Conservation (phyloP, 2,113 vertebrate species). For the Alaudala cheleensis region DNA sequence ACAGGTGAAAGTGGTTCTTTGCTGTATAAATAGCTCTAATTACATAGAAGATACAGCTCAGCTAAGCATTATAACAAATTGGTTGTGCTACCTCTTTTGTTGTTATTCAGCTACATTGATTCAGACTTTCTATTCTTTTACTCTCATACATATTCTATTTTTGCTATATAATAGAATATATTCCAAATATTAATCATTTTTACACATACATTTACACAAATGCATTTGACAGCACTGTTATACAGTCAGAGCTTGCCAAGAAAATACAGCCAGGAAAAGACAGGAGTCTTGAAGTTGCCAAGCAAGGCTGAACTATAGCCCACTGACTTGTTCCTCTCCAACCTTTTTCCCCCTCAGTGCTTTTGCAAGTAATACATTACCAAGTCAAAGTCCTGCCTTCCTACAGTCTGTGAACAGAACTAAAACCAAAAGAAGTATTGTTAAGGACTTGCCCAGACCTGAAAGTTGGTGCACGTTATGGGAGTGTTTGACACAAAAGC, state of each 20-base stretch:
- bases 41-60: neutral
- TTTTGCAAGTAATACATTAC: neutral
- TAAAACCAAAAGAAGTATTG: neutral
- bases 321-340: neutral
- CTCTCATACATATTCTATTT: neutral
- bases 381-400: neutral
- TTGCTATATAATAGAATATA: neutral
- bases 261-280: neutral
- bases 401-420: neutral
- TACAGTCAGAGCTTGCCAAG: neutral
- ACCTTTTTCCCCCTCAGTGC: neutral
- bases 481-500: neutral
- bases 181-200: neutral
- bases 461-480: neutral
- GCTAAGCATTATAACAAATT: neutral
- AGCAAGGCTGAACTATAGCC: neutral
- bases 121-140: neutral
- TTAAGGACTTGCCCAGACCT: constrained; percentile 22
- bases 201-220: neutral
- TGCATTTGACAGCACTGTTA: neutral
- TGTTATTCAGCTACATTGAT: neutral
- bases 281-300: neutral
- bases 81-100: neutral
- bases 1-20: neutral
- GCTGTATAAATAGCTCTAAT: neutral